Conservation (phyloP, 2,113 vertebrate species). For the Engystomops pustulosus region DNA sequence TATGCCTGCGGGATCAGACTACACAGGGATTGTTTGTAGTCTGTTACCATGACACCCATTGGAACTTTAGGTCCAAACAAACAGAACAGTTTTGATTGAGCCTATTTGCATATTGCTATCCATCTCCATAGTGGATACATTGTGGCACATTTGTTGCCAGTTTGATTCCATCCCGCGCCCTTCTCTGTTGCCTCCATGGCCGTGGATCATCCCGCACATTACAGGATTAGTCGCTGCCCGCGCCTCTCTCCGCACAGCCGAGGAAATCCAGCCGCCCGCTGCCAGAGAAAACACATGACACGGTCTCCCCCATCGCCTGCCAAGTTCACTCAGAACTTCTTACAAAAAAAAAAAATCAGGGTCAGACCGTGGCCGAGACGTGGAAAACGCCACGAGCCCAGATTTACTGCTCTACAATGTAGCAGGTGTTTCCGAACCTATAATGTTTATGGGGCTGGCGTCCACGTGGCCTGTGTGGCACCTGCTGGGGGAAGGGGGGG, state of each 20-base stretch:
- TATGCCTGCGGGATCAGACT: no score
- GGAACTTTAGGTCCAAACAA: no score
- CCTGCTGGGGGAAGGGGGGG: neutral
- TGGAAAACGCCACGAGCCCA: neutral
- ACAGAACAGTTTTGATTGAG: no score
- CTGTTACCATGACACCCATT: no score
- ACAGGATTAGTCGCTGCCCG: neutral
- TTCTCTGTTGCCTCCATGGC: no score
- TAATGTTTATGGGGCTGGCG: neutral
- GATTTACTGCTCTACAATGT: neutral
- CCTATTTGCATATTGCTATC: no score
- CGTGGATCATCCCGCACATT: neutral
- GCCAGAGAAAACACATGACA: conserved; percentile 39
- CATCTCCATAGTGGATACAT: no score
- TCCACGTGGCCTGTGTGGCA: neutral
- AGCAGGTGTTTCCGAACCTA: neutral
- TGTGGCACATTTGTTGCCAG: no score
- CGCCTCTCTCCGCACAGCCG: neutral
- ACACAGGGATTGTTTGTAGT: no score
- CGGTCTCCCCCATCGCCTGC: conserved; percentile 5
- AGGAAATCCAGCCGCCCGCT: neutral
- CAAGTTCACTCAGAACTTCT: conserved; percentile 24
- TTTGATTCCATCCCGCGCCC: no score
- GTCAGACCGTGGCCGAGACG: conserved; percentile 14
- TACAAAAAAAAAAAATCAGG: neutral